Percentiles rank a stretch among this genome's conserved stretches.
Evolutionary conservation across 2,888 invertebrate genomes (phyloP).

Genomic region (Pammene aurita): DNA sequence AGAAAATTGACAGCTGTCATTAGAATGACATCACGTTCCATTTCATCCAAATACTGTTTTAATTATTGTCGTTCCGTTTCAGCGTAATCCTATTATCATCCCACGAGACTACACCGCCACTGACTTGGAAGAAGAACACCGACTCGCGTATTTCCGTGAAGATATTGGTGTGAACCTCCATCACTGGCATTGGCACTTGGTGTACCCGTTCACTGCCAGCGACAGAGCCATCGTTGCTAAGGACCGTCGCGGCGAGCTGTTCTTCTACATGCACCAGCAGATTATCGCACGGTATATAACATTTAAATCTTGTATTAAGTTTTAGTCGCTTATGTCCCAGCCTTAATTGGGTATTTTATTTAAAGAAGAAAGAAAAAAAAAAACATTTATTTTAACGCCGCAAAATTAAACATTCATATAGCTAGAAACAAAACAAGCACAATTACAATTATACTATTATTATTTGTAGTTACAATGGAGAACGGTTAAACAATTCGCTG

Average conservation of each 20-base stretch:
- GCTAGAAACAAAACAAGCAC: too few relatives aligned
- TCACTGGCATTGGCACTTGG: constrained; percentile 93
- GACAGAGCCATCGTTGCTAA: constrained; percentile 85
- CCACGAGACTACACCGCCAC: constrained; percentile 91
- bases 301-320: background rate
- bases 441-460: too few relatives aligned
- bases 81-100: constrained; percentile 86
- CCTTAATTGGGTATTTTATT: constrained; percentile 5
- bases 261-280: constrained; percentile 90
- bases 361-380: too few relatives aligned
- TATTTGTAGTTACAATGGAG: constrained; percentile 87
- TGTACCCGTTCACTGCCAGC: constrained; percentile 86
- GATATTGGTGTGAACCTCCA: constrained; percentile 91
- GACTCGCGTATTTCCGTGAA: constrained; percentile 91
- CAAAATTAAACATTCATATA: too few relatives aligned
- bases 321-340: background rate
- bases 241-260: constrained; percentile 90
- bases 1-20: constrained; percentile 25
- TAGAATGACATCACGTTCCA: constrained; percentile 43
- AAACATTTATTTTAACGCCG: too few relatives aligned
- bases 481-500: constrained; percentile 88
- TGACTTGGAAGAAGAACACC: constrained; percentile 91
- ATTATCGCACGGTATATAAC: constrained; percentile 71
- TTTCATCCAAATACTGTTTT: constrained; percentile 44
- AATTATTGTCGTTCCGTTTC: constrained; percentile 44